Evolutionary conservation across 2,888 invertebrate species (phyloP), one percentile per base, ranked within the genome.

Genomic region (Drosophila mimica): DNA sequence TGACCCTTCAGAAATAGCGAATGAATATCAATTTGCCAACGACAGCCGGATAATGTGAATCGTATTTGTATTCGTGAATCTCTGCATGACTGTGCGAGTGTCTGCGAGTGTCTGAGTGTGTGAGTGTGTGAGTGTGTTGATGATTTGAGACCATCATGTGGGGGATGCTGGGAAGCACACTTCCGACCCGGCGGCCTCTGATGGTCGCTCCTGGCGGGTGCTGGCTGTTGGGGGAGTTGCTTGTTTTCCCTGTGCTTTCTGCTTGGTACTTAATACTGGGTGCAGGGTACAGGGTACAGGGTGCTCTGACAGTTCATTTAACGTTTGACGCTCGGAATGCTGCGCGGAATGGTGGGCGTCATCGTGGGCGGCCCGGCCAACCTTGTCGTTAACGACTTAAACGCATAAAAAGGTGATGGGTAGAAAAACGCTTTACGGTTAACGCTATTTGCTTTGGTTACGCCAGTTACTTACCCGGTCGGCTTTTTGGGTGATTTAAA

Each of bases 401-500:
- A 62, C 75, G 71, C 58, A 58, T 31, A 71, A 68, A 70, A 77
- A 71, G 66, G 66, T 71, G 74, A 80, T 65, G 77, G 71, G 67
- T 70, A 58, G 75, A 56, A 67, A 81, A 78, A 61, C 71, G 74
- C 56, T 77, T 80, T 64, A 76, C 78, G 66, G 63, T 53, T 66
- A 58, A 59, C 46, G 65, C 49, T 72, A 75, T 79, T 79, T 58
- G 76, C 59, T 69, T 59, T 49, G 74, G 74, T 74, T 76, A 52
- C 57, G 61, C 65, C 76, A 75, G 70, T 76, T 63, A 77, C 60
- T 72, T 72, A 67, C 60, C 38, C 40, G n/a, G 31, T 62, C 56
- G 56, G 63, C 69, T 61, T 78, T 82, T 77, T 83, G 89, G 82
- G 77, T 89, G 91, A 90, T 91, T 91, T 90, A 89, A 91, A 91